Evolutionary conservation across 2,113 vertebrate species (phyloP).

Genomic region (Cyphomyrus plagiostoma): DNA sequence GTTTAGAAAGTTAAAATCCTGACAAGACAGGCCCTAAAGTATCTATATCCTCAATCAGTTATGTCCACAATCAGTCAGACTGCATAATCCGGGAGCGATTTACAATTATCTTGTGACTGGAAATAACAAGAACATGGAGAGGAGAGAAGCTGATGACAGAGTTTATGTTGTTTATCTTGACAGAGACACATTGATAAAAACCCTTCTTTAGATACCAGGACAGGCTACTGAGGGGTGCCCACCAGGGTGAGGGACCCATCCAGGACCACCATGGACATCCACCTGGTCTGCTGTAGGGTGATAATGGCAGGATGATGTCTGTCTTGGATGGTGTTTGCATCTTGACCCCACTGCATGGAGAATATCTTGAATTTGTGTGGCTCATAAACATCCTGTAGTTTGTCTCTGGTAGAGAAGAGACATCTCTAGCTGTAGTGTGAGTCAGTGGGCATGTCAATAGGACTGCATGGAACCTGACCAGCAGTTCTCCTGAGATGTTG

Average conservation of each 20-base stretch:
- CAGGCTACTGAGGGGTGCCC: neutral
- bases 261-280: neutral
- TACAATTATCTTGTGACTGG: neutral
- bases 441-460: slow-evolving; percentile 2
- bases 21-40: neutral
- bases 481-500: slow-evolving; percentile 57
- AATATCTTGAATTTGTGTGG: neutral
- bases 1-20: neutral
- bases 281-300: neutral
- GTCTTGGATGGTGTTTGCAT: neutral
- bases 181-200: neutral
- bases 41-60: neutral
- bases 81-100: neutral
- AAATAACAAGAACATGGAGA: neutral
- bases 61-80: neutral
- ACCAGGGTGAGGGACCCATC: neutral
- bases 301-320: neutral
- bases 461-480: slow-evolving; percentile 22
- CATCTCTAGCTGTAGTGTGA: neutral
- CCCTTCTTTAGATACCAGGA: neutral
- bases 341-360: no score
- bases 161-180: neutral
- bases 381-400: neutral
- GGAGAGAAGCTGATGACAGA: neutral
- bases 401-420: neutral